Conservation (phyloP, 1,140 invertebrate genomes). For the Drosophila repleta region DNA sequence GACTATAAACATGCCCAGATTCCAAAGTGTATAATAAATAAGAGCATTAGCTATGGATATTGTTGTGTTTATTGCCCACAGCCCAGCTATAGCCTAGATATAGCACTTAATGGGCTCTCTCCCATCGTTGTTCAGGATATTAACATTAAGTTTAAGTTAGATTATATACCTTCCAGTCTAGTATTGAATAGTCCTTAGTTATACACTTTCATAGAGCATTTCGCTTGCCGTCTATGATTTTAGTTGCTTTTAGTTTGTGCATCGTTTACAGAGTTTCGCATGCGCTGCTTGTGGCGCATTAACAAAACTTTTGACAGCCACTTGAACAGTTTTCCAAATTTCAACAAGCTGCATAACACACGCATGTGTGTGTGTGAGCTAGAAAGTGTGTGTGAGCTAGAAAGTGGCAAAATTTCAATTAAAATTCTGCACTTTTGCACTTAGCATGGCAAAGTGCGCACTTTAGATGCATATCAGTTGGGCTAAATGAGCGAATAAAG, state of each 20-base stretch:
- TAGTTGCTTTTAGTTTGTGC: slow-evolving; percentile 2
- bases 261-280: slow-evolving; percentile 10
- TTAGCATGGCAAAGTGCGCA: neutral
- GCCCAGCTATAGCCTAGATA: neutral
- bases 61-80: slow-evolving; percentile 3
- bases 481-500: neutral
- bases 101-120: neutral
- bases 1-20: slow-evolving; percentile 18
- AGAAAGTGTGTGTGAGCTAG: neutral
- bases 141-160: neutral
- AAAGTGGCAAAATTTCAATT: slow-evolving; percentile 18
- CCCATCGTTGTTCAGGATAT: neutral
- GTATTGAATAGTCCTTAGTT: neutral
- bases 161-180: neutral
- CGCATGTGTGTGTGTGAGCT: neutral
- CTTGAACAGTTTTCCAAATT: slow-evolving; percentile 12
- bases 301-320: slow-evolving; percentile 42
- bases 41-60: neutral
- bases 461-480: slow-evolving; percentile 1
- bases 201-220: neutral
- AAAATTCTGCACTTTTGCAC: slow-evolving; percentile 11
- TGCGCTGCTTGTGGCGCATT: neutral
- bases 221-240: neutral
- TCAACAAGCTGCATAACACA: slow-evolving; percentile 7
- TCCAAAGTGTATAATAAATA: slow-evolving; percentile 2